Evolutionary conservation across 2,113 vertebrate species (phyloP), one percentile per base, ranked within the genome.

Genomic region (Macquaria australasica): DNA sequence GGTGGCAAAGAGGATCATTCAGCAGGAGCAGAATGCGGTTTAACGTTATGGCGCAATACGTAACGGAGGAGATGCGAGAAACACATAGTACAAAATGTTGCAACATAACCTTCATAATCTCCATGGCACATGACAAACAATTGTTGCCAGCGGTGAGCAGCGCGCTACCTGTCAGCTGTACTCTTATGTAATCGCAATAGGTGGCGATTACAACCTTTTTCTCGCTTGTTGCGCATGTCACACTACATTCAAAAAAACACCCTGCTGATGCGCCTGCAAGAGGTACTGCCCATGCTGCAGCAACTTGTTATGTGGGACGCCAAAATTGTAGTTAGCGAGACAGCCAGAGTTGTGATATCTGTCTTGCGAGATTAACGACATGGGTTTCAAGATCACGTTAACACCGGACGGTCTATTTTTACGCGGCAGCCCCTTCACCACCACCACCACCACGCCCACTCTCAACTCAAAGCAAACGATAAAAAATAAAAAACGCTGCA

Each of bases 11-110:
- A 89, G 75, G 86, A 88, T 94, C 92, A 90, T 91, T 93, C 89
- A 85, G 83, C 89, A 90, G 85, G 77, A 94, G 89, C 89, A 95
- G 91, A 94, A 93, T 96, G 93, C 95, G 90, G 94, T 79, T 91
- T 85, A 87, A 84, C 86, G 79, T 79, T 89, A 71, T 94, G 93
- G 91, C 93, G 95, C 94, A 95, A 91, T 92, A 92, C 86, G 93
- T 83, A 92, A 90, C 76, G 53, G 68, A 78, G 66, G 59, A 80
- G 74, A 84, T 77, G 63, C 56, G 1, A 77, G 62, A 85, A 85
- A 74, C 56, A 71, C 25, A 71, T 12, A 50, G 34, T 8, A 1
- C 28, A 51, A 79, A 78, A 31, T 48, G 74, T 25, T 77, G 70
- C 69, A 74, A 31, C 55, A 59, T 31, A 48, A 63, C 43, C 23